Evolutionary conservation across 2,113 vertebrate genomes (phyloP), one percentile per base, ranked within the genome.

Genomic region (Bufo gargarizans): DNA sequence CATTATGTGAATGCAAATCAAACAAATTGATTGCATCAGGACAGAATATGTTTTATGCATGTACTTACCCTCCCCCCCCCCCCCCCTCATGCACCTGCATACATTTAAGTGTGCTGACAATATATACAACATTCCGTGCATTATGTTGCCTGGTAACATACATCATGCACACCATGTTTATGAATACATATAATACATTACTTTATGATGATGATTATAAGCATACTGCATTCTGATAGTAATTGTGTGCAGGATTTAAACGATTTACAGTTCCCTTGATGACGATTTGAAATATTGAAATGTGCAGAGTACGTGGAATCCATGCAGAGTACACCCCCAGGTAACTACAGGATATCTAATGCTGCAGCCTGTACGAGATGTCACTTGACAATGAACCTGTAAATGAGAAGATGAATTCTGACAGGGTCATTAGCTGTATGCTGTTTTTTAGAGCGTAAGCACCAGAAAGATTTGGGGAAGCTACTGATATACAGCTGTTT

Each of bases 361-460:
- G 74, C 76, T 79, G 47, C 49, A 65, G 76, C 59, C 76, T 49
- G 43, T 76, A 55, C 53, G 83, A 74, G 83, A 85, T 84, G 67
- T 72, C 83, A 11, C 83, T 50, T 79, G 85, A 86, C 58, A 86
- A 79, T 86, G 59, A 79, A 79, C 58, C 85, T 78, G 55, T 86
- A 76, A 79, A 58, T 69, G 74, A 86, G 94, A 93, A 92, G 96
- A 96, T 96, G 85, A 91, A 86, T 93, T 94, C 93, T 96, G 96
- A 96, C 95, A 97, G 94, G 90, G 89, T 95, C 94, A 95, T 96
- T 96, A 96, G 96, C 96, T 92, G 96, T 93, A 92, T 58, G 90
- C 91, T 86, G 14, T 89, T 93, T 93, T 94, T 89, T 10, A 4
- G 20, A 56, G 91, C 92, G 85, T 90, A 90, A 91, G 93, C 93